These are phyloP conservation scores for Formica exsecta DNA, from an alignment of 1,140 invertebrate species.

Conservation along the genomic window DNA sequence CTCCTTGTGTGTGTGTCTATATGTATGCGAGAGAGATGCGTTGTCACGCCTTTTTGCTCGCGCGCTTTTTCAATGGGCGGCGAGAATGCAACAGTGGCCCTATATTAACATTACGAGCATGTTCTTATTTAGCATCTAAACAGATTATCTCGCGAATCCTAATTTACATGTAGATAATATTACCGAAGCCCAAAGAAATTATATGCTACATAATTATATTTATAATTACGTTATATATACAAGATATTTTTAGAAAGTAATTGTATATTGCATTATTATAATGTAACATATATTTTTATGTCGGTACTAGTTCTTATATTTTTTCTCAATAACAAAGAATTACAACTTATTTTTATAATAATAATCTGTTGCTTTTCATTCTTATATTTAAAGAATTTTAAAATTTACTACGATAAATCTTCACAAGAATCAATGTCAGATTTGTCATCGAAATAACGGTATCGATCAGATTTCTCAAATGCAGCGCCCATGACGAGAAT, in stretches of 20 bases:
- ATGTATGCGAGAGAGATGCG: not conserved
- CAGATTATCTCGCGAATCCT: conserved; percentile 9
- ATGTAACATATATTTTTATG: not conserved
- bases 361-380: not conserved
- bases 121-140: conserved; percentile 32
- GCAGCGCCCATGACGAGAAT: conserved; percentile 11
- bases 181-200: not conserved
- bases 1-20: not conserved
- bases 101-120: conserved; percentile 36
- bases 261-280: conserved; percentile 1
- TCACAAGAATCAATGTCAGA: not conserved
- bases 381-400: not conserved
- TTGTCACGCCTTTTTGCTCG: conserved; percentile 32
- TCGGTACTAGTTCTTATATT: not conserved
- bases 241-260: not conserved
- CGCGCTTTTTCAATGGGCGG: conserved; percentile 25
- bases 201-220: conserved; percentile 6
- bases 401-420: not conserved
- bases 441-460: not conserved
- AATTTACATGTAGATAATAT: conserved; percentile 23
- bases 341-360: not conserved
- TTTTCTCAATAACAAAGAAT: not conserved
- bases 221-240: not conserved
- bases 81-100: conserved; percentile 37
- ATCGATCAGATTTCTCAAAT: conserved; percentile 3